Evolutionary conservation across 2,797 vertebrate species (phyloP), one percentile per base, ranked within the genome.

Genomic region (Gambelia wislizenii): DNA sequence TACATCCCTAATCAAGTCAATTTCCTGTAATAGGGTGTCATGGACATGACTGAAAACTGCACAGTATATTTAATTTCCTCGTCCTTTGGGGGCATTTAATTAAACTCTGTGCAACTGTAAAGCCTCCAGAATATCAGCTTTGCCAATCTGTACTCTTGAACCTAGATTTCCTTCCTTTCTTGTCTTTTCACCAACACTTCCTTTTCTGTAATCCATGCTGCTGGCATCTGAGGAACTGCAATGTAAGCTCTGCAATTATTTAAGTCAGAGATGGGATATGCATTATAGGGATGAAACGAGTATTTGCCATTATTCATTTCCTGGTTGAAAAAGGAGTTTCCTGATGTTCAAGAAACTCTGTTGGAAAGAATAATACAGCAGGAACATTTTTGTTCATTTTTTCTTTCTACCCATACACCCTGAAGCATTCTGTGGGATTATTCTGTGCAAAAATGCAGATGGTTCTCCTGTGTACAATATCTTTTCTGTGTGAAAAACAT

Each of bases 121-220:
- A 59, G 33, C 39, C n/a, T 90, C 75, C 89, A 82, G 80, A 42
- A n/a, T 36, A 86, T 39, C 54, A 88, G 54, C 89, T 88, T 91
- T 0, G 1, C 88, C 27, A 86, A 49, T 90, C 84, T 87, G 0
- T 20, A 67, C 39, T 52, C 22, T 69, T 69, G 22, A 86, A 30
- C 14, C 67, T 25, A 16, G n/a, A 69, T 69, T 61, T 54, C 47
- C 22, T 56, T 72, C 47, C 39, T 85, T 78, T 27, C 85, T 59
- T 64, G 30, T 14, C 39, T 25, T n/a, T 61, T n/a, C 18, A 18
- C 52, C 49, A 54, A 25, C 9, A 79, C 30, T 79, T 39, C 49
- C 49, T 70, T 70, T n/a, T 42, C 49, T 39, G 27, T 22, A 85
- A 44, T 3, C 61, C 39, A 44, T 30, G 42, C 27, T 47, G 72